These are phyloP conservation scores for Apodemia zela DNA, from an alignment of 2,888 invertebrate genomes.

Conservation along the genomic window DNA sequence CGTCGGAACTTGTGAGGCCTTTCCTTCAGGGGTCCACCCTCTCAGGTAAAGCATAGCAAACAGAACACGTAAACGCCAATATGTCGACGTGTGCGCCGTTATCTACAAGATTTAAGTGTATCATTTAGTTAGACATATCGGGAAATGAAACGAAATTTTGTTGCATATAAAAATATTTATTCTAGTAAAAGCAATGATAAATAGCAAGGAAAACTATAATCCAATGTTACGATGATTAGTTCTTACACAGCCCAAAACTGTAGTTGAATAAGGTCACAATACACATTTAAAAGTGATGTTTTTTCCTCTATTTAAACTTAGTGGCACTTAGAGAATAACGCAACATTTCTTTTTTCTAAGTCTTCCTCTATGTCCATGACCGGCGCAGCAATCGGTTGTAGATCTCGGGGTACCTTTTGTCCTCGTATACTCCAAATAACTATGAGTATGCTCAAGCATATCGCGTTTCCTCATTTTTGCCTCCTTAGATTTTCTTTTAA, in stretches of 20 bases:
- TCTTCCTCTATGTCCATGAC: conserved; percentile 62
- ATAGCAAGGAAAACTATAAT: not conserved
- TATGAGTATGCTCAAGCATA: conserved; percentile 46
- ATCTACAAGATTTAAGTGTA: no score
- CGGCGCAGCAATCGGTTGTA: conserved; percentile 50
- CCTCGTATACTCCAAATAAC: conserved; percentile 45
- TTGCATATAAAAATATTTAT: not conserved
- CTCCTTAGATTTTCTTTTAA: conserved; percentile 56
- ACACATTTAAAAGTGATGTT: not conserved
- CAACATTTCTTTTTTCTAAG: conserved; percentile 40
- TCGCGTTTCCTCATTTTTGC: conserved; percentile 49
- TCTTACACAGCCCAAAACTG: not conserved
- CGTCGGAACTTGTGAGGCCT: no score
- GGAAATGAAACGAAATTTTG: no score
- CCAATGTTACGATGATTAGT: not conserved
- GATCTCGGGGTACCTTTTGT: conserved; percentile 41
- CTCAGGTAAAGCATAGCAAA: no score
- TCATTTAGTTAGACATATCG: no score
- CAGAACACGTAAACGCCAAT: no score
- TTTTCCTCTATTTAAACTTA: not conserved
- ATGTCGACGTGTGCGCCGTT: no score
- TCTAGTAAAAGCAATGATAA: not conserved
- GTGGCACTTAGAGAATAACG: conserved; percentile 35
- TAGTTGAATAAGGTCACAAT: not conserved
- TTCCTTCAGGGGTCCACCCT: no score